Evolutionary conservation across 2,888 invertebrate genomes (phyloP).

Genomic region (Cryptocheilus praepositus): DNA sequence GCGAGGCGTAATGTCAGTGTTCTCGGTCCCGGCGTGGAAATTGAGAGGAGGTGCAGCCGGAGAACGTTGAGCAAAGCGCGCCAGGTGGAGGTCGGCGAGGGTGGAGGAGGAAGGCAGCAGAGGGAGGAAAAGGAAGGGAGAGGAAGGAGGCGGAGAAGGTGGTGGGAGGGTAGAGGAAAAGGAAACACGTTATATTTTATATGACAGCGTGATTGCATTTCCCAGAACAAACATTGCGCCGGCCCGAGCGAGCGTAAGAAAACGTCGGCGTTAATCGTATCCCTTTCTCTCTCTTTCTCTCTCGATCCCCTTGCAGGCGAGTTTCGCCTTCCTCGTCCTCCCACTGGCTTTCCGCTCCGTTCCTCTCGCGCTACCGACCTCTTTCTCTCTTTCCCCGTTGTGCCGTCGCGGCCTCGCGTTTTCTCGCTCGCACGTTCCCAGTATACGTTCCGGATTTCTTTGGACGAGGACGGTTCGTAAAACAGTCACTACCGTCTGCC

Average conservation of each 20-base stretch:
- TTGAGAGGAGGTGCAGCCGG: slow-evolving; percentile 30
- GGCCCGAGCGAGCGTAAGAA: slow-evolving; percentile 51
- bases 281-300: slow-evolving; percentile 7
- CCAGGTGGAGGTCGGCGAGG: slow-evolving; percentile 13
- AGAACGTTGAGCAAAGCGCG: slow-evolving; percentile 16
- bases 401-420: neutral
- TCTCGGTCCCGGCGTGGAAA: slow-evolving; percentile 49
- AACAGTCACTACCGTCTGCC: too few species aligned
- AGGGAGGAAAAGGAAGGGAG: slow-evolving; percentile 10
- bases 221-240: slow-evolving; percentile 64
- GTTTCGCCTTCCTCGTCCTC: slow-evolving; percentile 1
- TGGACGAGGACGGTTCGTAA: slow-evolving; percentile 1
- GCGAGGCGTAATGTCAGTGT: slow-evolving; percentile 46
- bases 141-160: slow-evolving; percentile 1
- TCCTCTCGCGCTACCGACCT: neutral
- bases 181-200: slow-evolving; percentile 62
- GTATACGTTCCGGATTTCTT: slow-evolving; percentile 17
- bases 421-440: slow-evolving; percentile 7
- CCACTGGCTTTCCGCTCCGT: neutral
- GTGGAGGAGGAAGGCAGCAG: slow-evolving; percentile 28
- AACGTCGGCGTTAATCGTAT: slow-evolving; percentile 58
- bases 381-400: neutral
- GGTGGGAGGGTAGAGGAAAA: slow-evolving; percentile 34
- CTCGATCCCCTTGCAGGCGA: neutral
- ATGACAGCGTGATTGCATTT: slow-evolving; percentile 64